Evolutionary conservation across 2,888 invertebrate species (phyloP), one percentile per base, ranked within the genome.

Genomic region (Drosophila aldrichi): DNA sequence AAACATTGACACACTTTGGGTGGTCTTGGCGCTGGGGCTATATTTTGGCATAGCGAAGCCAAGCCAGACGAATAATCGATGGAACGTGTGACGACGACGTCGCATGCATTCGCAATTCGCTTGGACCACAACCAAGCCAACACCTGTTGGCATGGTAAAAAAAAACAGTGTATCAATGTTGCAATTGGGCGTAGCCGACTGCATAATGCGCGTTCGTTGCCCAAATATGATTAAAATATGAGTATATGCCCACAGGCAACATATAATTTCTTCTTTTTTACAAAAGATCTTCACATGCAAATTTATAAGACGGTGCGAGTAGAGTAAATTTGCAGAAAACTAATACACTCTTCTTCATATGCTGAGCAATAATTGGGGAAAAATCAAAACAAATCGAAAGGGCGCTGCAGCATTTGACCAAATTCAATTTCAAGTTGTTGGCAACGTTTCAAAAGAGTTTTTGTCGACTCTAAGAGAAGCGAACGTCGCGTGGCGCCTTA

Each of bases 1-100:
- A 88, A 85, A 77, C 90, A 87, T 81, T 87, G 90, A 89, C 90
- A 90, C 84, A 89, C 65, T 77, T 89, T 87, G 87, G 89, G 87
- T 89, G 90, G 90, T 87, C 90, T 88, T 79, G 88, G 82, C 79
- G 74, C 73, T 70, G 82, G 62, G 82, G 62, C 63, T 76, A 65
- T 38, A 71, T 71, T 89, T 89, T 89, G 88, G 81, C 84, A 69
- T 70, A 40, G 49, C 61, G 59, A 73, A 51, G 44, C 54, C 56
- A 71, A 63, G 60, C 46, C 54, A 70, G 70, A 71, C 80, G 61
- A 67, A 70, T 82, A 80, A 86, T 88, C 89, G 83, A 90, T 88
- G 84, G 63, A 88, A 86, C 86, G 90, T 90, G 89, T 70, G 71
- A 67, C 63, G 77, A 32, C 49, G 51, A 61, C 77, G 60, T 57